Evolutionary conservation across 2,113 vertebrate species (phyloP).

Genomic region (Meriones unguiculatus): DNA sequence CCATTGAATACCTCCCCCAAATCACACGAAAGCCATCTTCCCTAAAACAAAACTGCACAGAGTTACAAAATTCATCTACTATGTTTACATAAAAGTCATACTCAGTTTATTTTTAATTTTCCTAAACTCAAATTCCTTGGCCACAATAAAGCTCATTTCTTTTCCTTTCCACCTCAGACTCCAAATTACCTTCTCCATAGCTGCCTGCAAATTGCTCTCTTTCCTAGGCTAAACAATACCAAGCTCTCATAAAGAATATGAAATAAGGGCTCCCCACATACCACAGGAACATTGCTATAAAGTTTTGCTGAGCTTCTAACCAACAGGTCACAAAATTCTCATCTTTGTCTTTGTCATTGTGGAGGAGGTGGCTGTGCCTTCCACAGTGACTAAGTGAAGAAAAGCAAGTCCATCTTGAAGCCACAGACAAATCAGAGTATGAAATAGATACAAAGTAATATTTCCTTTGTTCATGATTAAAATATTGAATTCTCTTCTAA

Average conservation of each 20-base stretch:
- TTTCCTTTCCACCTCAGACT: neutral
- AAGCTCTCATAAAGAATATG: neutral
- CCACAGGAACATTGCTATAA: neutral
- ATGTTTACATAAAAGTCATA: neutral
- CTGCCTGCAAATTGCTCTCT: neutral
- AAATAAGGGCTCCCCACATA: neutral
- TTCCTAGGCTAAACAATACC: neutral
- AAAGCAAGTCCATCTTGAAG: conserved; percentile 55
- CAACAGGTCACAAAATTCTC: conserved; percentile 41
- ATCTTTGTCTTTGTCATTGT: neutral
- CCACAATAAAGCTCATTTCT: neutral
- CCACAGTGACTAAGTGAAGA: neutral
- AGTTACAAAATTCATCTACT: neutral
- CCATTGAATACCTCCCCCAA: neutral
- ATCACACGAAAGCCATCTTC: conserved; percentile 7
- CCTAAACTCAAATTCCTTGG: neutral
- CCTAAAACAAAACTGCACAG: conserved; percentile 37
- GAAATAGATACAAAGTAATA: conserved; percentile 1
- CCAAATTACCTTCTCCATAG: conserved; percentile 7
- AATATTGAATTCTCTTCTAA: neutral
- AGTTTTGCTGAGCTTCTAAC: neutral
- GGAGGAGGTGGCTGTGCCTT: neutral
- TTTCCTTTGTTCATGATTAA: conserved; percentile 55
- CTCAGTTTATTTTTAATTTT: neutral
- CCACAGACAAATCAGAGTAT: conserved; percentile 1